Evolutionary conservation across 2,888 invertebrate species (phyloP).

Genomic region (Nemoura dubitans): DNA sequence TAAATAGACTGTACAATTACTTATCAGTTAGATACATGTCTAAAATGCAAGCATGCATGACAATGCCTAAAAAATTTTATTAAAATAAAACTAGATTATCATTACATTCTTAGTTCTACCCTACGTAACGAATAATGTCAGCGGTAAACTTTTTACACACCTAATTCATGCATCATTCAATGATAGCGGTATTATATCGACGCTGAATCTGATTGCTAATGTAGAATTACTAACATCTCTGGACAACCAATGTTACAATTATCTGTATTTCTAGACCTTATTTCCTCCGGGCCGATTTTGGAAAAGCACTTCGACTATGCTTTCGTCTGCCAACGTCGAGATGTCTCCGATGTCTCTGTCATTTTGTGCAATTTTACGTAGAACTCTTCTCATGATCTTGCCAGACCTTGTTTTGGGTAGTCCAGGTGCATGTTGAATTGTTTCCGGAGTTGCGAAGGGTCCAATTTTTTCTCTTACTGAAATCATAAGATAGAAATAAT

Average conservation of each 20-base stretch:
- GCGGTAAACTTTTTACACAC: not conserved
- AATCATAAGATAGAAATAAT: constrained; percentile 42
- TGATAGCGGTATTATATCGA: not conserved
- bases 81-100: not conserved
- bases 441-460: constrained; percentile 94
- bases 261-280: not conserved
- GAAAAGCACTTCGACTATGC: constrained; percentile 84
- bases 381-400: constrained; percentile 96
- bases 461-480: constrained; percentile 91
- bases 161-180: constrained; percentile 14
- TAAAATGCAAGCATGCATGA: not conserved
- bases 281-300: constrained; percentile 68
- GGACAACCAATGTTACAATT: not conserved
- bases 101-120: not conserved
- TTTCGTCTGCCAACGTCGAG: constrained; percentile 92
- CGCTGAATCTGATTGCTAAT: not conserved
- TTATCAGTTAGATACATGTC: not conserved
- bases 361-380: constrained; percentile 91
- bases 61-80: not conserved
- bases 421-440: constrained; percentile 91
- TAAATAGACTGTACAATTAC: constrained; percentile 12
- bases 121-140: not conserved
- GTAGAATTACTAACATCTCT: not conserved
- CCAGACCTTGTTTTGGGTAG: constrained; percentile 97
- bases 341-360: constrained; percentile 92